Evolutionary conservation across 2,113 vertebrate species (phyloP).

Genomic region (Syrmaticus mikado): DNA sequence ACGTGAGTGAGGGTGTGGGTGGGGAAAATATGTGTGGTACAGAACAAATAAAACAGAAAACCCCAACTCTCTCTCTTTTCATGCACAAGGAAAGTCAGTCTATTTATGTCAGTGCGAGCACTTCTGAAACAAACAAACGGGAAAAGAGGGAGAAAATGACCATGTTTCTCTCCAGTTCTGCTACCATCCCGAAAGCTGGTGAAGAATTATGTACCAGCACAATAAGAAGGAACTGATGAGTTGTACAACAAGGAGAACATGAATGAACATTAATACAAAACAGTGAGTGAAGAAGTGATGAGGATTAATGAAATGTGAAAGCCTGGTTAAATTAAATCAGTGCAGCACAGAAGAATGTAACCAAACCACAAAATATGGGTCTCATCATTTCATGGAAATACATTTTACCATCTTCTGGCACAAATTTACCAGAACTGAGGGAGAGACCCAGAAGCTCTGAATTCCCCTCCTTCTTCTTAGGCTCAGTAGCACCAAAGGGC

Average conservation of each 20-base stretch:
- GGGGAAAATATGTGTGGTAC: conserved; percentile 62
- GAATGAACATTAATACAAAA: conserved; percentile 34
- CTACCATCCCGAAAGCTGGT: neutral
- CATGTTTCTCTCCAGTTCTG: neutral
- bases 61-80: conserved; percentile 30
- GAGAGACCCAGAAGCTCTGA: neutral
- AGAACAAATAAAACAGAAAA: conserved; percentile 61
- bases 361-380: neutral
- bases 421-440: conserved; percentile 20
- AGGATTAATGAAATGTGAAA: neutral
- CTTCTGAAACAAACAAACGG: conserved; percentile 41
- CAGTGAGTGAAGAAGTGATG: neutral
- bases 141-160: neutral
- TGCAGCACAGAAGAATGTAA: neutral
- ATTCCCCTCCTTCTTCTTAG: neutral
- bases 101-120: conserved; percentile 30
- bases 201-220: neutral
- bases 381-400: neutral
- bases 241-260: neutral
- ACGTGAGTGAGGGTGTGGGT: conserved; percentile 52
- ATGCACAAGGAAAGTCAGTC: conserved; percentile 25
- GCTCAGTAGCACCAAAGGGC: neutral
- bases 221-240: neutral
- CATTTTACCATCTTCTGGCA: conserved; percentile 12
- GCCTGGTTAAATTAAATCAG: neutral